Percentiles rank a stretch among this genome's conserved stretches.
These are phyloP conservation scores for Bujurquina vittata DNA, from an alignment of 2,113 vertebrate species.

Conservation along the genomic window DNA sequence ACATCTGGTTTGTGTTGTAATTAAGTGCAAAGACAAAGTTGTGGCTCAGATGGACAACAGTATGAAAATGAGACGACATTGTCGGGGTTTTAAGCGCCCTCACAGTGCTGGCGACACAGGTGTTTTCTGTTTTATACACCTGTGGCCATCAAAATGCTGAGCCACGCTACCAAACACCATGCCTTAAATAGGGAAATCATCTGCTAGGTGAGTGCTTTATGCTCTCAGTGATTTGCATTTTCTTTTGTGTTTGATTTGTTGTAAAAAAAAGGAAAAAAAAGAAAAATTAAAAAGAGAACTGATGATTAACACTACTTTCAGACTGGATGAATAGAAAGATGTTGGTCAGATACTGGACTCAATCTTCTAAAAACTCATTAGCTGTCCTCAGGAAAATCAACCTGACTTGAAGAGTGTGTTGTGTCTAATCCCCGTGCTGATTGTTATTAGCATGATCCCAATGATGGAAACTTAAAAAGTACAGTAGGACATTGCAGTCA, in stretches of 20 bases:
- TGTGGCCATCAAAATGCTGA: not conserved
- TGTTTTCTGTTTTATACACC: constrained; percentile 14
- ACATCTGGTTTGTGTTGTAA: constrained; percentile 42
- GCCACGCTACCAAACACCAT: not conserved
- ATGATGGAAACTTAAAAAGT: not conserved
- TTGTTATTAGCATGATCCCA: not conserved
- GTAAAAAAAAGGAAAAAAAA: too few relatives aligned
- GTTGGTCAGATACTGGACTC: not conserved
- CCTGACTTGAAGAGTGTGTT: not conserved
- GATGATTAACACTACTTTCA: not conserved
- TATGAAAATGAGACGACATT: not conserved
- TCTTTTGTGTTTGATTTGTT: too few relatives aligned
- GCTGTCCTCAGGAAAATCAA: not conserved
- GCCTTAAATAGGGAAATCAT: not conserved
- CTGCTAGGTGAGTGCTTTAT: not conserved
- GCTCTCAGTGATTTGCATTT: not conserved
- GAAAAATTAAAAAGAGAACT: not conserved
- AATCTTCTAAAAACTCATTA: not conserved
- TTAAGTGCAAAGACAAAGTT: constrained; percentile 31
- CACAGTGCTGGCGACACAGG: not conserved
- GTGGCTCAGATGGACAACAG: constrained; percentile 6
- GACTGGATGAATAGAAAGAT: not conserved
- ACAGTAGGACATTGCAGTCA: too few relatives aligned
- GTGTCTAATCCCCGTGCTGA: not conserved
- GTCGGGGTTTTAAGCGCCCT: not conserved